A percentile compares a stretch with the other conserved stretches of the same genome.
These are phyloP conservation scores for Pelochelys cantorii DNA, from an alignment of 2,797 vertebrate genomes.

Conservation along the genomic window DNA sequence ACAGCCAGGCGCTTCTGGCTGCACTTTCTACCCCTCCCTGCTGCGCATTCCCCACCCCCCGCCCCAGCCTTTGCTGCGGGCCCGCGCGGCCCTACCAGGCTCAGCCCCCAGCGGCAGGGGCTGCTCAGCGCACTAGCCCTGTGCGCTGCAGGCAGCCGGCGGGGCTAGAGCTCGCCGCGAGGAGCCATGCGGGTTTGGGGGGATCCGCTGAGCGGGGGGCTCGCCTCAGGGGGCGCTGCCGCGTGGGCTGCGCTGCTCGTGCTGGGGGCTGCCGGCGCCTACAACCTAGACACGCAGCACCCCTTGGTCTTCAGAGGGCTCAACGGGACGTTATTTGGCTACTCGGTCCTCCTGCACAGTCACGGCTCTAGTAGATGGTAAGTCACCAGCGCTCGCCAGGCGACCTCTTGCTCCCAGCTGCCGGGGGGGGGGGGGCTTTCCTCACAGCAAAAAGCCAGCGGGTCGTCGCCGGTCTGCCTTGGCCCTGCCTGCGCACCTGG, in stretches of 20 bases:
- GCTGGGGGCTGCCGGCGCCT: slow-evolving; percentile 66
- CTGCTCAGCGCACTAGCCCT: neutral
- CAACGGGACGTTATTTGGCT: slow-evolving; percentile 85
- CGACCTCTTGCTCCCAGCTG: neutral
- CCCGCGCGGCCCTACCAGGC: too few species aligned
- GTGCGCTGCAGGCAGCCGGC: neutral
- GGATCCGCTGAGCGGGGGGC: neutral
- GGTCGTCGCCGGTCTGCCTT: too few species aligned
- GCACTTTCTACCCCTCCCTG: too few species aligned
- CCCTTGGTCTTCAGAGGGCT: slow-evolving; percentile 81
- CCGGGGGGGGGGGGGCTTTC: too few species aligned
- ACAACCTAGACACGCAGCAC: slow-evolving; percentile 86
- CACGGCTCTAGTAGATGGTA: slow-evolving; percentile 81
- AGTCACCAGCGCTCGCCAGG: slow-evolving; percentile 43
- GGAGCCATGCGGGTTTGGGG: neutral
- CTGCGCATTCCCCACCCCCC: too few species aligned
- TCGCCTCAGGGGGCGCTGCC: neutral
- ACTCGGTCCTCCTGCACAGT: slow-evolving; percentile 85
- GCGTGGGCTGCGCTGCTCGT: neutral
- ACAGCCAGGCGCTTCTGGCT: neutral
- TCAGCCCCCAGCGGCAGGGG: too few species aligned
- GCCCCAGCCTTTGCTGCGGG: too few species aligned
- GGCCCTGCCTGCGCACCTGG: too few species aligned
- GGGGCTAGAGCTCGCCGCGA: too few species aligned
- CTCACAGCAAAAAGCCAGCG: too few species aligned